A percentile compares a stretch with the other conserved stretches of the same genome.
Evolutionary conservation across 2,888 invertebrate genomes (phyloP).

Genomic region (Caenorhabditis wallacei): DNA sequence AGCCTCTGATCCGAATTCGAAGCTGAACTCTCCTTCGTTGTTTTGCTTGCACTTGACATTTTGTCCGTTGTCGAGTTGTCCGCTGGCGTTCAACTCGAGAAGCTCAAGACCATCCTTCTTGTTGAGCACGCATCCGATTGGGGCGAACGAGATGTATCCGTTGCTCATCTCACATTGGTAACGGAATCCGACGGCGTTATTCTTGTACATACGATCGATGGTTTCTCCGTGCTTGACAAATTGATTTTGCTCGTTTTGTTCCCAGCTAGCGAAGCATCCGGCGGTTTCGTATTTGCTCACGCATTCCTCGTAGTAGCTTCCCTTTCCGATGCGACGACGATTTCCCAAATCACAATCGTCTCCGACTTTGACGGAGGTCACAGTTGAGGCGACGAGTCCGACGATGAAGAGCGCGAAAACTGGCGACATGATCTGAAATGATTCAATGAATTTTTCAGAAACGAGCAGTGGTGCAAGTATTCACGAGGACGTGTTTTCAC

Average conservation of each 20-base stretch:
- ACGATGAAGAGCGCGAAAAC: constrained; percentile 27
- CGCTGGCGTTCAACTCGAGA: constrained; percentile 43
- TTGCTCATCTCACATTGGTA: constrained; percentile 61
- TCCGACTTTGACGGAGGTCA: constrained; percentile 36
- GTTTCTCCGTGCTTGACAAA: constrained; percentile 45
- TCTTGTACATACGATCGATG: constrained; percentile 57
- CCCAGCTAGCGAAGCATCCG: constrained; percentile 63
- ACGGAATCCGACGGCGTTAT: constrained; percentile 57
- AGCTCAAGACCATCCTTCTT: constrained; percentile 51
- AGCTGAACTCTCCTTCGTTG: constrained; percentile 62
- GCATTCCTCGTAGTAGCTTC: constrained; percentile 63
- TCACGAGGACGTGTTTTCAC: constrained; percentile 70
- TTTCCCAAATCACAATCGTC: constrained; percentile 53
- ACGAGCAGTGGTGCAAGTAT: constrained; percentile 59
- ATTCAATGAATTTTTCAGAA: constrained; percentile 61
- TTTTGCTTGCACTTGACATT: constrained; percentile 62
- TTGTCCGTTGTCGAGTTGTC: constrained; percentile 54
- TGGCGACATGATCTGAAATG: constrained; percentile 39
- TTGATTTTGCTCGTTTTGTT: constrained; percentile 30
- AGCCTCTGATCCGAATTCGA: constrained; percentile 56
- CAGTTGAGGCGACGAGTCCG: constrained; percentile 23
- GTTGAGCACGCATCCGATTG: constrained; percentile 61
- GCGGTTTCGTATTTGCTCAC: constrained; percentile 54
- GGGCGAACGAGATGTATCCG: constrained; percentile 61
- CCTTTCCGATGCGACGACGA: constrained; percentile 56